These are phyloP conservation scores for Brachyrhaphis roseni DNA, from an alignment of 2,797 vertebrate species.

Conservation along the genomic window DNA sequence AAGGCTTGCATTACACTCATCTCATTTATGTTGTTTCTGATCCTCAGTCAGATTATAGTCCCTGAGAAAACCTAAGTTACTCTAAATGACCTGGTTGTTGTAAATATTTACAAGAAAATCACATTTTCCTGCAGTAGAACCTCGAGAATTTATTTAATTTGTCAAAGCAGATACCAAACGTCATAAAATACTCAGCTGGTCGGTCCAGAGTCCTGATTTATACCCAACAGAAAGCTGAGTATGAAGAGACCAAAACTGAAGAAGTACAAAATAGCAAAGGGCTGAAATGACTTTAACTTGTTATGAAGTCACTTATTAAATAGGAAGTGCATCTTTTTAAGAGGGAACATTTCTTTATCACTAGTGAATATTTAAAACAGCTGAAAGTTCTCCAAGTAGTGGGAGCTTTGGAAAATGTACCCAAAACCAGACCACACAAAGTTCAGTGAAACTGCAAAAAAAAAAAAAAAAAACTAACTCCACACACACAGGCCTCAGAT, in stretches of 20 bases:
- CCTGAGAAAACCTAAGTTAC: not conserved
- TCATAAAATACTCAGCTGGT: not conserved
- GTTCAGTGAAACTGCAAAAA: not conserved
- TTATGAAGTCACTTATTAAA: not conserved
- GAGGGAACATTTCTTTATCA: not conserved
- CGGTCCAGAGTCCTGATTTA: not conserved
- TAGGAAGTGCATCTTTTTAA: not conserved
- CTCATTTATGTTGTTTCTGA: not conserved
- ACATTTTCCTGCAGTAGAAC: not conserved
- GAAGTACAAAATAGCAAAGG: not conserved
- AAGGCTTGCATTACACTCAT: not conserved
- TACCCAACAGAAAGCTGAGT: not conserved
- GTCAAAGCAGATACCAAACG: not conserved
- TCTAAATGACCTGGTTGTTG: not conserved
- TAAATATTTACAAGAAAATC: not conserved
- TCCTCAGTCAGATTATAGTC: not conserved
- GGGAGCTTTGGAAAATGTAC: not conserved
- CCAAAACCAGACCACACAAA: not conserved
- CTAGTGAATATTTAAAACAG: not conserved
- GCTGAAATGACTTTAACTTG: not conserved
- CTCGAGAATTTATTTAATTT: not conserved
- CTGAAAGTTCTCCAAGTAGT: not conserved
- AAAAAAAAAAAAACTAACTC: not conserved
- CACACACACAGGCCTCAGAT: not conserved
- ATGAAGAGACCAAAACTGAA: not conserved